These are phyloP conservation scores for Contarinia nasturtii DNA, from an alignment of 1,140 invertebrate species.

Conservation along the genomic window DNA sequence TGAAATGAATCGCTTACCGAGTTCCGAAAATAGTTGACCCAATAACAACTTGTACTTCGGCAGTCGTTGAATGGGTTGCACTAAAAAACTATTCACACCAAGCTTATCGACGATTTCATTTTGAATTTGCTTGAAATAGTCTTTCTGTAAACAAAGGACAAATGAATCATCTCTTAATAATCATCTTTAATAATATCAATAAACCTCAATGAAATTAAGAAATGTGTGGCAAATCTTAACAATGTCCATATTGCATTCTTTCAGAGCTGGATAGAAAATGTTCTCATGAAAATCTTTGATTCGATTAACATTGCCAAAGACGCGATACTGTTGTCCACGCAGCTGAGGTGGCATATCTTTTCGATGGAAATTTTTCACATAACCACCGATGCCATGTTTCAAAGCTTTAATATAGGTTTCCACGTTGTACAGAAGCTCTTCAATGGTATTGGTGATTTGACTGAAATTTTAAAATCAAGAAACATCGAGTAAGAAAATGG, in stretches of 20 bases:
- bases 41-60: constrained; percentile 19
- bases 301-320: constrained; percentile 21
- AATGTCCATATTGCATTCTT: constrained; percentile 12
- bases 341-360: constrained; percentile 15
- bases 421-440: constrained; percentile 21
- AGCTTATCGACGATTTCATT: constrained; percentile 18
- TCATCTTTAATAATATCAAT: neutral
- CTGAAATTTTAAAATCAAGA: too few species aligned
- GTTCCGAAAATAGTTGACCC: constrained; percentile 11
- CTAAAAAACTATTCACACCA: constrained; percentile 22
- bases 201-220: neutral
- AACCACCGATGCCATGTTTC: constrained; percentile 16
- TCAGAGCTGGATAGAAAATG: constrained; percentile 19
- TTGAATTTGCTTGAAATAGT: constrained; percentile 20
- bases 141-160: constrained; percentile 8
- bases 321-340: constrained; percentile 20
- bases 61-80: constrained; percentile 22
- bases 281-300: constrained; percentile 21
- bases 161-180: neutral
- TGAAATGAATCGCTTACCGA: neutral
- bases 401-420: constrained; percentile 21
- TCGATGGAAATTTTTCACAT: constrained; percentile 16
- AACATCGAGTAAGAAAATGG: too few species aligned
- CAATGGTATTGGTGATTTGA: constrained; percentile 10
- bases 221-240: neutral